Evolutionary conservation across 2,888 invertebrate genomes (phyloP).

Genomic region (Luperina testacea): DNA sequence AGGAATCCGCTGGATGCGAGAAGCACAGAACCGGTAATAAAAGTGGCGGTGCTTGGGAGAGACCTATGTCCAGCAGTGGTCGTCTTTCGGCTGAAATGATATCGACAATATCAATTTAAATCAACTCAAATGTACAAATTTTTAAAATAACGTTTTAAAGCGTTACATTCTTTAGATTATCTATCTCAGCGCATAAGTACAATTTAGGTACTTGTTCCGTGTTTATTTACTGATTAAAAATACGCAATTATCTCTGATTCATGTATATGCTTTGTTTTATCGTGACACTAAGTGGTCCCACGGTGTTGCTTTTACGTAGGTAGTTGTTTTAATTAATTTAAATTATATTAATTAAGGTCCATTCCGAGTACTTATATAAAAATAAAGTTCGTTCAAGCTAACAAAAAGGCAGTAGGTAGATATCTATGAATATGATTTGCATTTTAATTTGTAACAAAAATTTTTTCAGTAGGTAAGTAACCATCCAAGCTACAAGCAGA

Average conservation of each 20-base stretch:
- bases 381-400: background rate
- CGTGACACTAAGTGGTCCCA: constrained; percentile 9
- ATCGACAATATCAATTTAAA: background rate
- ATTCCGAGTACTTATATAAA: background rate
- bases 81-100: no score
- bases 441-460: background rate
- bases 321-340: background rate
- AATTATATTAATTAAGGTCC: no score
- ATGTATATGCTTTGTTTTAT: constrained; percentile 54
- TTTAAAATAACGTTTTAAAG: background rate
- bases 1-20: no score
- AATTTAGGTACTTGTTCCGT: constrained; percentile 12
- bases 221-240: constrained; percentile 64
- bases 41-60: no score
- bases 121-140: background rate
- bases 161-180: constrained; percentile 19
- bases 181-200: constrained; percentile 23
- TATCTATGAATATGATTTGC: background rate
- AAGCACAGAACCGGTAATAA: no score
- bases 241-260: constrained; percentile 61
- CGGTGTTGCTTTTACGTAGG: constrained; percentile 9
- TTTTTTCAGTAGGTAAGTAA: background rate
- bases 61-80: no score
- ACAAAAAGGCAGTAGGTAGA: background rate
- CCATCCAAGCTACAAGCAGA: background rate